Evolutionary conservation across 2,113 vertebrate species (phyloP).

Genomic region (Taxidea taxus): DNA sequence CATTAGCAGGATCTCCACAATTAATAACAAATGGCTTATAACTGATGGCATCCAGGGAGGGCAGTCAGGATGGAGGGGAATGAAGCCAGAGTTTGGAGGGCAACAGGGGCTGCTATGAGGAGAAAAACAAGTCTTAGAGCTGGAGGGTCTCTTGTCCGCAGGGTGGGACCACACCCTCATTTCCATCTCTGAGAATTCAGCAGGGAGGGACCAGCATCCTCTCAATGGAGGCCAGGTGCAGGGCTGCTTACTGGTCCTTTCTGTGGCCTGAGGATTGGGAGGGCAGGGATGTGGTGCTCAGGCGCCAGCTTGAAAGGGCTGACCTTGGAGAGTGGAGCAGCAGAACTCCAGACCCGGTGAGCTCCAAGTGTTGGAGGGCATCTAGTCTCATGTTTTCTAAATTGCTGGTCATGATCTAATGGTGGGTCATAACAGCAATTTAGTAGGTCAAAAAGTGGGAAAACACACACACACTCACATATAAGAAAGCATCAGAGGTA

Average conservation of each 20-base stretch:
- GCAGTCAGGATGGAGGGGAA: not conserved
- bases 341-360: not conserved
- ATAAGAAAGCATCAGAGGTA: not conserved
- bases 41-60: constrained; percentile 37
- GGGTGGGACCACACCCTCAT: not conserved
- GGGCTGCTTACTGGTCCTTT: not conserved
- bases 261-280: not conserved
- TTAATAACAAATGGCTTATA: constrained; percentile 68
- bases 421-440: not conserved
- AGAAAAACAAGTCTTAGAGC: not conserved
- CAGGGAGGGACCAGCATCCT: not conserved
- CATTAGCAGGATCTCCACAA: constrained; percentile 63
- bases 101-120: not conserved
- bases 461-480: not conserved
- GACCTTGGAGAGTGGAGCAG: not conserved
- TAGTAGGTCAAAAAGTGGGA: not conserved
- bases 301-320: not conserved
- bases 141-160: not conserved
- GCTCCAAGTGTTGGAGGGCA: not conserved
- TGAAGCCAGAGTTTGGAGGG: not conserved
- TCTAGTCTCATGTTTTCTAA: not conserved
- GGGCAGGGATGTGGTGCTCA: not conserved
- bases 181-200: not conserved
- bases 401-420: not conserved
- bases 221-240: not conserved